These are phyloP conservation scores for Galeopterus variegatus DNA, from an alignment of 2,113 vertebrate genomes.

Conservation along the genomic window DNA sequence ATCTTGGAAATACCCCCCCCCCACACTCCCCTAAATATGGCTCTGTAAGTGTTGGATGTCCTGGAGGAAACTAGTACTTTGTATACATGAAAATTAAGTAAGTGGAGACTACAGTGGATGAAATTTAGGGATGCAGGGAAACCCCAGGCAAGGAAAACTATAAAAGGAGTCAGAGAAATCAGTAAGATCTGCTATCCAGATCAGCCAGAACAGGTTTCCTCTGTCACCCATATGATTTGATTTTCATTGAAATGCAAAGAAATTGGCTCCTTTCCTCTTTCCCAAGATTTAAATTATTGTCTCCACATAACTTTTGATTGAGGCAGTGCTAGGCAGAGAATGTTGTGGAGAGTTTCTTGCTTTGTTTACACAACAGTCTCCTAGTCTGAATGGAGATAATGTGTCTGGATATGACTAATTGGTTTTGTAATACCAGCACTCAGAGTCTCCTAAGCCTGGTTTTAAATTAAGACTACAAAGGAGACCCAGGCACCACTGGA, in stretches of 20 bases:
- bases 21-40: neutral
- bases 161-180: neutral
- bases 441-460: neutral
- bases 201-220: neutral
- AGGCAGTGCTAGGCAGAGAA: neutral
- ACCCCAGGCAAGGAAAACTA: neutral
- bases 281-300: neutral
- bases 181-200: neutral
- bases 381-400: neutral
- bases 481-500: neutral
- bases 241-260: neutral
- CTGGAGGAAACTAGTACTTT: neutral
- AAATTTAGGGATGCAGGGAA: neutral
- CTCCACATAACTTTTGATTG: neutral
- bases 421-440: neutral
- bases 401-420: neutral
- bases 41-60: neutral
- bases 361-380: neutral
- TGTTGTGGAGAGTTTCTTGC: neutral
- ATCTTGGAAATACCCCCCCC: neutral
- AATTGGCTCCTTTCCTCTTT: neutral
- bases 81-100: neutral
- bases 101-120: neutral
- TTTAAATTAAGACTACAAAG: neutral
- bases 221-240: neutral